Evolutionary conservation across 2,888 invertebrate genomes (phyloP), one percentile per base, ranked within the genome.

Genomic region (Temnothorax unifasciatus): DNA sequence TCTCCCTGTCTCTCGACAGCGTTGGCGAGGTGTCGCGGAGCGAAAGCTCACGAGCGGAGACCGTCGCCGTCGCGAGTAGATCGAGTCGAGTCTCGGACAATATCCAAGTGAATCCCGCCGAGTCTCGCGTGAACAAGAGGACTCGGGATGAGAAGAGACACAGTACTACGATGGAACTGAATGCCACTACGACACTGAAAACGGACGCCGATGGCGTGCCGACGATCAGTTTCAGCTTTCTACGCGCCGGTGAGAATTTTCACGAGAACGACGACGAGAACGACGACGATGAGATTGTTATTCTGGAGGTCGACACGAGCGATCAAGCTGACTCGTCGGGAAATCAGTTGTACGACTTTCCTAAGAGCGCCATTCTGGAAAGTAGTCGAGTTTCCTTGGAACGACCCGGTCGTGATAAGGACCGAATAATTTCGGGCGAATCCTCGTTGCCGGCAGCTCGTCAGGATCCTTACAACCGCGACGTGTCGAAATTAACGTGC

Each of bases 151-250:
- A 34, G 34, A 89, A 90, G 77, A 85, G 93, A 61, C 92, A 92
- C 84, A 93, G 91, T 68, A 92, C 91, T 34, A 94, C 92, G 81
- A 87, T 94, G 13, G 94, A 94, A 83, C 71, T 94, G 69, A 92
- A 93, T 6, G 94, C 94, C 13, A 90, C 90, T 61, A 91, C 93
- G 25, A 90, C 85, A 25, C 90, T 94, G 34, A 85, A 89, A 57
- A 92, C 92, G 25, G 92, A 91, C 76, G 88, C 88, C 3, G 93
- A 93, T 47, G 94, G 94, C 1, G 82, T 94, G 44, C 94, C 94
- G 25, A 92, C 85, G 64, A 94, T 94, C 87, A 93, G 93, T 82
- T 94, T 94, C 87, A 94, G 94, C 74, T 94, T 94, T 85, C 75
- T 93, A n/a, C 90, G 85, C 0, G 66, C 76, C 15, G 89, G 90